phyloP scores from a whole-genome alignment of 2,888 invertebrate genomes.

The Protodeltote pygarga region DNA sequence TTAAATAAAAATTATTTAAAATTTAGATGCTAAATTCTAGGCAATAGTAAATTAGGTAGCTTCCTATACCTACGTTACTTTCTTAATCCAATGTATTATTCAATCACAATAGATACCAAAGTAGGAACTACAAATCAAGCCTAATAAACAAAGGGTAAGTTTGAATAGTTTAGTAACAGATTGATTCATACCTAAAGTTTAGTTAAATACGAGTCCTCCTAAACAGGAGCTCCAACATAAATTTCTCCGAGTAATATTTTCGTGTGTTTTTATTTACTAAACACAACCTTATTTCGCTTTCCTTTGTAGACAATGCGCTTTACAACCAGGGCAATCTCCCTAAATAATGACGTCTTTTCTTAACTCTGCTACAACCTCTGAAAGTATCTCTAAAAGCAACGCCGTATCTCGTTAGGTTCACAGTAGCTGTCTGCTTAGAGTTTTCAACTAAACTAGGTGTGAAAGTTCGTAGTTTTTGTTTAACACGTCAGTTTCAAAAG shows the following conservation, averaged over 20 bases:
- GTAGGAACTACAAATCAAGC: too few species aligned
- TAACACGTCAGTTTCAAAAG: slow-evolving; percentile 17
- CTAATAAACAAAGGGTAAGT: too few species aligned
- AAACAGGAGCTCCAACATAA: neutral
- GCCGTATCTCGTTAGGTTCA: slow-evolving; percentile 33
- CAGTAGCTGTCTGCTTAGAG: slow-evolving; percentile 16
- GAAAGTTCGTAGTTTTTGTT: slow-evolving; percentile 19
- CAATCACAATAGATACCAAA: too few species aligned
- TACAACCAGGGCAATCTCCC: slow-evolving; percentile 39
- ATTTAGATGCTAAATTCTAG: too few species aligned
- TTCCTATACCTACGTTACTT: too few species aligned
- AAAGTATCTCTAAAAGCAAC: slow-evolving; percentile 35
- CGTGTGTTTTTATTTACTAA: slow-evolving; percentile 15
- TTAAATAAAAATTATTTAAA: too few species aligned
- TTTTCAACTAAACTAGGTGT: slow-evolving; percentile 25
- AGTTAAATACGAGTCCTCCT: neutral
- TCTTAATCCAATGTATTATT: too few species aligned
- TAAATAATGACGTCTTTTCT: slow-evolving; percentile 40
- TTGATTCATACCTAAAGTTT: too few species aligned
- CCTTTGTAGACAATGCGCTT: slow-evolving; percentile 34
- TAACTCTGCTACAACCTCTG: slow-evolving; percentile 20
- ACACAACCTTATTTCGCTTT: slow-evolving; percentile 16
- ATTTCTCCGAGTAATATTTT: slow-evolving; percentile 21
- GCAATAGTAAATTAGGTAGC: too few species aligned
- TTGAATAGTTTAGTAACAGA: too few species aligned